Evolutionary conservation across 2,797 vertebrate species (phyloP).

Genomic region (Atherinosoma microstoma): DNA sequence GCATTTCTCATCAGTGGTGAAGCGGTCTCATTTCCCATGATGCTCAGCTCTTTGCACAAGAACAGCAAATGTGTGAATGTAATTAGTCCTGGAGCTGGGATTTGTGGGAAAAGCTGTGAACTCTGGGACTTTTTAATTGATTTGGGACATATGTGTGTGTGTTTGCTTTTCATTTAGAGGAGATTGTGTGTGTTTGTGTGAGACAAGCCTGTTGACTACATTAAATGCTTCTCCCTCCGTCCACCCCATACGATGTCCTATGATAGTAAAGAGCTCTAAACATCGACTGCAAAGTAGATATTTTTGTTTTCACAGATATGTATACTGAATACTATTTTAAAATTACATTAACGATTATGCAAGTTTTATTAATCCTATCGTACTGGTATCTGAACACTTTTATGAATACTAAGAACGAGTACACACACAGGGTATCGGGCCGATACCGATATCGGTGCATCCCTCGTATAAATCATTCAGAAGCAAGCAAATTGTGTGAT

Average conservation of each 20-base stretch:
- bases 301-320: background rate
- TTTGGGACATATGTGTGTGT: constrained; percentile 60
- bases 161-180: constrained; percentile 66
- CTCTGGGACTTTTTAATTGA: constrained; percentile 71
- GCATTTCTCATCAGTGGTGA: constrained; percentile 47
- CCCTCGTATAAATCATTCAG: too few species aligned
- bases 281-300: background rate
- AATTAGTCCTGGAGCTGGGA: constrained; percentile 57
- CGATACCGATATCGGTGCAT: too few species aligned
- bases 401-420: too few species aligned
- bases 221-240: background rate
- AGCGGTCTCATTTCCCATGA: constrained; percentile 63
- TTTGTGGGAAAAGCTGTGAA: constrained; percentile 71
- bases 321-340: too few species aligned
- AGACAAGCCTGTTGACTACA: background rate
- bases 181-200: constrained; percentile 29
- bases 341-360: too few species aligned
- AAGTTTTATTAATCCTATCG: too few species aligned
- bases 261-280: background rate
- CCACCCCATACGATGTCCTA: background rate
- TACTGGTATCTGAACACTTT: too few species aligned
- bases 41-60: constrained; percentile 51
- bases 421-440: too few species aligned
- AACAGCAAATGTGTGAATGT: constrained; percentile 54
- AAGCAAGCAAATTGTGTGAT: too few species aligned